Conservation (phyloP, 2,888 invertebrate genomes). For the Parascotia fuliginaria region DNA sequence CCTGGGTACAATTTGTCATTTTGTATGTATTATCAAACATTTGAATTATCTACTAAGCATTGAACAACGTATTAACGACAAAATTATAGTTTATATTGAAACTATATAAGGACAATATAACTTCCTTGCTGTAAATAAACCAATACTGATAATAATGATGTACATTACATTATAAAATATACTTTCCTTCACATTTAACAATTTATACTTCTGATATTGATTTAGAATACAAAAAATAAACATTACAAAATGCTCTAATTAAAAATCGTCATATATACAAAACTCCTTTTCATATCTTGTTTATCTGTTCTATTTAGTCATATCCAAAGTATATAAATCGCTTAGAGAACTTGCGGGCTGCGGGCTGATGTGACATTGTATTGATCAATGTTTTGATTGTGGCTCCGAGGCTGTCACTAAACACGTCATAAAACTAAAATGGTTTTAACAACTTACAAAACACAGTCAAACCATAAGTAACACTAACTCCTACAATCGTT, state of each 20-base stretch:
- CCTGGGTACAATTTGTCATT: conserved; percentile 32
- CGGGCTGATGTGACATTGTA: conserved; percentile 59
- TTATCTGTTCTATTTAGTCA: conserved; percentile 58
- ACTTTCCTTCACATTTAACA: conserved; percentile 70
- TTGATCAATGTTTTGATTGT: conserved; percentile 65
- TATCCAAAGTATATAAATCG: conserved; percentile 49
- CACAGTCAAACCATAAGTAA: conserved; percentile 81
- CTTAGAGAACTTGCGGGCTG: conserved; percentile 55
- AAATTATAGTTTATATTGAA: conserved; percentile 32
- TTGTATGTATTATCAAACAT: conserved; percentile 37
- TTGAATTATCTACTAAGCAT: conserved; percentile 40
- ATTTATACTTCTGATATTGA: conserved; percentile 71
- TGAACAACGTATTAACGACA: conserved; percentile 41
- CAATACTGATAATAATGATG: conserved; percentile 46
- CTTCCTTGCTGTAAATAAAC: conserved; percentile 39
- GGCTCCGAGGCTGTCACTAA: conserved; percentile 75
- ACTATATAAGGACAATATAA: conserved; percentile 30
- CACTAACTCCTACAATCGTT: conserved; percentile 79
- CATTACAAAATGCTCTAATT: conserved; percentile 59
- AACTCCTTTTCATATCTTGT: conserved; percentile 57
- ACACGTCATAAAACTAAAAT: conserved; percentile 80
- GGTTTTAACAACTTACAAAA: conserved; percentile 82
- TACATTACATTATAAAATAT: conserved; percentile 65
- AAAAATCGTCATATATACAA: conserved; percentile 67
- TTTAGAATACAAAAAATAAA: conserved; percentile 66